Evolutionary conservation across 2,888 invertebrate species (phyloP), one percentile per base, ranked within the genome.

Genomic region (Chironomus riparius): DNA sequence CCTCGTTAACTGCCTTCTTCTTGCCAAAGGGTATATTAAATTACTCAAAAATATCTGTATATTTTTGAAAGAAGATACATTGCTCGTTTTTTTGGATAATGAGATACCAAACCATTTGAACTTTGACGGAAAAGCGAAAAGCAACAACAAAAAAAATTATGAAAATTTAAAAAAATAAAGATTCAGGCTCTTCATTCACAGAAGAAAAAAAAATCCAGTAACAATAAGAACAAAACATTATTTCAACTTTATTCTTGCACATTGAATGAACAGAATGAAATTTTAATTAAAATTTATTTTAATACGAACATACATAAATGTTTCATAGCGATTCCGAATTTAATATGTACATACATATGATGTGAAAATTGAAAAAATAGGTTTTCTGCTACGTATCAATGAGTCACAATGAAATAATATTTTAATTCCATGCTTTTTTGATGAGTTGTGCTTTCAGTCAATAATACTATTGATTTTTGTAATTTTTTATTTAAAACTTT

Each of bases 231-330:
- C 38, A 38, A 38, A 38, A 38, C 38, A 38, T 38, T 38, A 38
- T 10, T 38, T 38, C 38, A 38, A 38, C 38, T 38, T 38, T 38
- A 38, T 38, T 38, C 38, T 10, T 38, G 38, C 38, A 38, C 38
- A 38, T 38, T 38, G 38, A 38, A 62, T 10, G 65, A 65, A 65
- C n/a, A 18, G 7, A 56, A 65, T 65, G 65, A 65, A 65, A 65
- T 24, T 65, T 65, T 65, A 65, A 65, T 65, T 65, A 65, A 65
- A 56, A 65, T 65, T 65, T 65, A 65, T 65, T 65, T 65, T 21
- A 65, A 65, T 24, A 22, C 21, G 65, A 24, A 24, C 65, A 24
- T 13, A 65, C 65, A 24, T 65, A 24, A 24, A 65, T 65, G 6
- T 24, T 65, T 18, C 65, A 65, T 65, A 21, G n/a, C 21, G 21